phyloP scores from a whole-genome alignment of 2,797 vertebrate genomes.

The Mus caroli region DNA sequence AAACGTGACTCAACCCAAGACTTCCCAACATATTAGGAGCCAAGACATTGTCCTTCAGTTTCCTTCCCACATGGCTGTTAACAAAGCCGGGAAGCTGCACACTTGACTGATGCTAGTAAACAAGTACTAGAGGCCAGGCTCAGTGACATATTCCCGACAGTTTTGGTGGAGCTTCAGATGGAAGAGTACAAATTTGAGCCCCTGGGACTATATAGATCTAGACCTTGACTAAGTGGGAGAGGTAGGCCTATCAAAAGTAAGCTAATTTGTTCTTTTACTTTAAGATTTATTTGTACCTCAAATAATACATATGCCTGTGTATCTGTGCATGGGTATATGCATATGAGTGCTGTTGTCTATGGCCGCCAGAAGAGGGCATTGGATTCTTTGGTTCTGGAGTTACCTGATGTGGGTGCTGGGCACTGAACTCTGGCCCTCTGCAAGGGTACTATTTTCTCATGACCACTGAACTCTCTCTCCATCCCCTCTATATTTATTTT shows the following conservation, averaged over 20 bases:
- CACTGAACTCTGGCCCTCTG: background rate
- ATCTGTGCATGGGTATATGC: background rate
- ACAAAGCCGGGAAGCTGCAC: constrained; percentile 60
- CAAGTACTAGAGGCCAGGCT: background rate
- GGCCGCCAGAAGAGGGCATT: background rate
- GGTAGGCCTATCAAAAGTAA: background rate
- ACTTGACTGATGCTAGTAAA: constrained; percentile 16
- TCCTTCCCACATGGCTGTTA: constrained; percentile 61
- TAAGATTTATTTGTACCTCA: constrained; percentile 7
- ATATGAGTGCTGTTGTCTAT: background rate
- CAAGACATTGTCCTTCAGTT: constrained; percentile 50
- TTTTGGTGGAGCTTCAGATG: background rate
- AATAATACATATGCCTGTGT: background rate
- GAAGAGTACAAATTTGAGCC: background rate
- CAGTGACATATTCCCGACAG: background rate
- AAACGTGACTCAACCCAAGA: constrained; percentile 58
- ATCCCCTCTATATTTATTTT: background rate
- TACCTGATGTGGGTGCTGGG: background rate
- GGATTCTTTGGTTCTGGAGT: background rate
- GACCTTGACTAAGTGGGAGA: background rate
- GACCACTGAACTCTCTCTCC: background rate
- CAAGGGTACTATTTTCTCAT: background rate
- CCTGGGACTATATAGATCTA: background rate
- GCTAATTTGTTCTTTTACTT: background rate
- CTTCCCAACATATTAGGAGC: constrained; percentile 36